A percentile compares a stretch with the other conserved stretches of the same genome.
Evolutionary conservation across 2,113 vertebrate species (phyloP).

Genomic region (Fregetta grallaria): DNA sequence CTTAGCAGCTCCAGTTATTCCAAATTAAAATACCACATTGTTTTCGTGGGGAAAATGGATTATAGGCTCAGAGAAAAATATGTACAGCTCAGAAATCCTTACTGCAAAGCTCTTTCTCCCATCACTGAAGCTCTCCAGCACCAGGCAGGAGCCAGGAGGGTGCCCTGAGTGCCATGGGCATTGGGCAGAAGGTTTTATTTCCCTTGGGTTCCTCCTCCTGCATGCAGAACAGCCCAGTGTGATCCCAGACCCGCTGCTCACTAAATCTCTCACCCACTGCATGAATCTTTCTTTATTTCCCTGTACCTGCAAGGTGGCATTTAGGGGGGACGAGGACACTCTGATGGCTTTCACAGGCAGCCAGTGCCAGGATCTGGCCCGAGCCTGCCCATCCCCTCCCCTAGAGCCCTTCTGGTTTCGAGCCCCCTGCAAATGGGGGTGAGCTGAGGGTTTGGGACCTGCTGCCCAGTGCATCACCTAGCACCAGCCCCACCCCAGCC

Average conservation of each 20-base stretch:
- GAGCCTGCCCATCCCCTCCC: background rate
- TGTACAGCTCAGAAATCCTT: background rate
- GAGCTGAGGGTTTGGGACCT: background rate
- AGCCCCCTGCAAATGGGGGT: fast-evolving
- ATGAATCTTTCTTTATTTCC: background rate
- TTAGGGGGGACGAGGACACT: fast-evolving
- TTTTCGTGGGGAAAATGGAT: conserved; percentile 21
- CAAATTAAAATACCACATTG: conserved; percentile 49
- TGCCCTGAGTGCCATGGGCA: background rate
- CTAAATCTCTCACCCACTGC: background rate
- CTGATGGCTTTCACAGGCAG: background rate
- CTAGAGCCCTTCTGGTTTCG: background rate
- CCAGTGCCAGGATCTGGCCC: background rate
- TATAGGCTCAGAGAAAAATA: conserved; percentile 16
- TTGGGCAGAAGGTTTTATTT: background rate
- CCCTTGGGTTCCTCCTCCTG: background rate
- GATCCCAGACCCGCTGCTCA: background rate
- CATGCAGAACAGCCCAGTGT: fast-evolving
- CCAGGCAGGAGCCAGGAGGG: background rate
- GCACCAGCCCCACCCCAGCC: fast-evolving
- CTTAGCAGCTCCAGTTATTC: background rate
- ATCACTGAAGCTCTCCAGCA: background rate
- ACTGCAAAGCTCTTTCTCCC: background rate
- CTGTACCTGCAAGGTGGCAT: background rate
- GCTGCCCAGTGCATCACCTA: fast-evolving